A percentile compares a stretch with the other conserved stretches of the same genome.
These are phyloP conservation scores for Heliconius congener DNA, from an alignment of 1,140 invertebrate species.

Conservation along the genomic window DNA sequence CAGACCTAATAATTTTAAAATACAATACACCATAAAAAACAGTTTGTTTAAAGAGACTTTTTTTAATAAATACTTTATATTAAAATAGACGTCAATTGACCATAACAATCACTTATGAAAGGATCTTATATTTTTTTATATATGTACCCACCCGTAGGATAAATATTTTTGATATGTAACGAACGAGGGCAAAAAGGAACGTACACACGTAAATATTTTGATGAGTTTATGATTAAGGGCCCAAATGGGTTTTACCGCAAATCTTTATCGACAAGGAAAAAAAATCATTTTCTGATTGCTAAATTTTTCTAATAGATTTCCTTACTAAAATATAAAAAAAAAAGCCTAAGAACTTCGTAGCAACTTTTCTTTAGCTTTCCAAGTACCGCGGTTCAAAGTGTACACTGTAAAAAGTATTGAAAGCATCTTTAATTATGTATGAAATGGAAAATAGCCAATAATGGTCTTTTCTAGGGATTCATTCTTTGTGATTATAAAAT, in stretches of 20 bases:
- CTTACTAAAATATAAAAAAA: neutral
- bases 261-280: constrained; percentile 6
- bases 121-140: neutral
- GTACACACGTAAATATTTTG: constrained; percentile 15
- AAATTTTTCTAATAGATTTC: neutral
- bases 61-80: neutral
- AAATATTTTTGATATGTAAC: constrained; percentile 1
- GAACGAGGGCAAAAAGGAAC: neutral
- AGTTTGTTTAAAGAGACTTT: too few relatives aligned
- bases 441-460: neutral
- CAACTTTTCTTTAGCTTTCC: neutral
- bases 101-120: neutral
- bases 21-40: too few relatives aligned
- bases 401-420: neutral
- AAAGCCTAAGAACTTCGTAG: neutral
- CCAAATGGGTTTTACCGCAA: neutral
- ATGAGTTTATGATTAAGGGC: constrained; percentile 13
- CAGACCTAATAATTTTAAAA: too few relatives aligned
- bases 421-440: neutral
- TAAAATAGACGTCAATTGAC: neutral
- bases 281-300: neutral
- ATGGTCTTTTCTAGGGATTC: neutral
- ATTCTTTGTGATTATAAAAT: neutral
- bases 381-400: neutral
- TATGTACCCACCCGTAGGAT: neutral